Percentiles rank a stretch among this genome's conserved stretches.
phyloP scores from a whole-genome alignment of 2,797 vertebrate genomes.

The Acanthis flammea region DNA sequence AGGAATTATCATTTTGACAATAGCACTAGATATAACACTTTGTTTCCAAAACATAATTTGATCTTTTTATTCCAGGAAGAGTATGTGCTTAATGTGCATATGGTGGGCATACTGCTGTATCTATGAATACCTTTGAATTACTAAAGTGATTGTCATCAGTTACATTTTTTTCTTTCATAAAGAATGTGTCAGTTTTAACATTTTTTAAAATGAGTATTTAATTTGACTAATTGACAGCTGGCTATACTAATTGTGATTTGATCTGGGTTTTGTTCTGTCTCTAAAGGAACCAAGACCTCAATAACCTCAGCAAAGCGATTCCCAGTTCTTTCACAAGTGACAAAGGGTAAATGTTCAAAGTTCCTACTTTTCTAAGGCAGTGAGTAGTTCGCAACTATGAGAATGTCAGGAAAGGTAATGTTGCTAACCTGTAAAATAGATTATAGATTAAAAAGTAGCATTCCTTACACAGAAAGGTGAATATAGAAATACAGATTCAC shows the following conservation, averaged over 20 bases:
- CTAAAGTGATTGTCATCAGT: not conserved
- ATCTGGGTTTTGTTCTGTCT: conserved; percentile 12
- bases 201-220: not conserved
- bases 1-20: not conserved
- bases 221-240: not conserved
- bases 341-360: conserved; percentile 11
- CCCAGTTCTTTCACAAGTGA: not conserved
- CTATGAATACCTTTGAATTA: not conserved
- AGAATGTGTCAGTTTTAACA: not conserved
- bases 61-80: not conserved
- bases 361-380: not conserved
- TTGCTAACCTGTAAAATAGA: not conserved
- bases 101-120: not conserved
- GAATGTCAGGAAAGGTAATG: not conserved
- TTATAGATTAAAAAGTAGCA: not conserved
- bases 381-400: not conserved
- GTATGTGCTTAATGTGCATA: not conserved
- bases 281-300: conserved; percentile 18
- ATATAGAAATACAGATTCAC: not conserved
- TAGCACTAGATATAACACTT: not conserved
- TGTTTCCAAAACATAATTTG: not conserved
- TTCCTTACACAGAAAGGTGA: not conserved
- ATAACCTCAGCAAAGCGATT: conserved; percentile 25
- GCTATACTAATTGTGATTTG: not conserved
- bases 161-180: not conserved